A percentile compares a stretch with the other conserved stretches of the same genome.
Evolutionary conservation across 1,140 invertebrate genomes (phyloP).

Genomic region (Uloborus diversus): DNA sequence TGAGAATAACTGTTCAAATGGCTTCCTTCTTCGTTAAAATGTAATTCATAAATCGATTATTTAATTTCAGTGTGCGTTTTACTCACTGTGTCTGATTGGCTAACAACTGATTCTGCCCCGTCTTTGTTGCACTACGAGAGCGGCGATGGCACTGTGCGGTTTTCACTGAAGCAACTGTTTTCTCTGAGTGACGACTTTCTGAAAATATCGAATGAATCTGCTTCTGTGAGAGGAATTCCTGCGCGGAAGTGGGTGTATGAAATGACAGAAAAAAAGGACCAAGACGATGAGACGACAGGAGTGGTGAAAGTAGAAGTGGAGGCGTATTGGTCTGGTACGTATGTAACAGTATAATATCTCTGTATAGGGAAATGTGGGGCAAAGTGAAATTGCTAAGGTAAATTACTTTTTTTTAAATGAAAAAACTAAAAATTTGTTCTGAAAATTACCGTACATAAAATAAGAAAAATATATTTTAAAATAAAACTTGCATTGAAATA

Average conservation of each 20-base stretch:
- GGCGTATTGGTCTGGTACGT: slow-evolving; percentile 36
- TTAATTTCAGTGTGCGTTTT: background rate
- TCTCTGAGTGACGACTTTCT: slow-evolving; percentile 12
- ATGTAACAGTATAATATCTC: background rate
- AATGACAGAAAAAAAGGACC: background rate
- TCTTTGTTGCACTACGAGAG: slow-evolving; percentile 19
- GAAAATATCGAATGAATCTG: background rate
- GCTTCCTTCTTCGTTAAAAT: no score
- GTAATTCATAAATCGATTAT: no score
- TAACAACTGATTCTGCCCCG: slow-evolving; percentile 14
- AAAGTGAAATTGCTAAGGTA: no score
- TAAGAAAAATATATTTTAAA: no score
- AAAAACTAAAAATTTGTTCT: no score
- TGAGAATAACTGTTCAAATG: no score
- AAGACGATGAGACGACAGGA: background rate
- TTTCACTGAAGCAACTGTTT: slow-evolving; percentile 35
- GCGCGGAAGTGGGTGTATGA: slow-evolving; percentile 35
- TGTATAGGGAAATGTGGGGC: no score
- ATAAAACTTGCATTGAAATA: no score
- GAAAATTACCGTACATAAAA: no score
- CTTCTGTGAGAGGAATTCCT: background rate
- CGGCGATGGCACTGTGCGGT: background rate
- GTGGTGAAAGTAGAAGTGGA: background rate
- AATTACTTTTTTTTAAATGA: no score
- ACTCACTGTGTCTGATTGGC: slow-evolving; percentile 9